A percentile compares a stretch with the other conserved stretches of the same genome.
Conservation (phyloP, 2,888 invertebrate species). For the Calameuta pallipes region DNA sequence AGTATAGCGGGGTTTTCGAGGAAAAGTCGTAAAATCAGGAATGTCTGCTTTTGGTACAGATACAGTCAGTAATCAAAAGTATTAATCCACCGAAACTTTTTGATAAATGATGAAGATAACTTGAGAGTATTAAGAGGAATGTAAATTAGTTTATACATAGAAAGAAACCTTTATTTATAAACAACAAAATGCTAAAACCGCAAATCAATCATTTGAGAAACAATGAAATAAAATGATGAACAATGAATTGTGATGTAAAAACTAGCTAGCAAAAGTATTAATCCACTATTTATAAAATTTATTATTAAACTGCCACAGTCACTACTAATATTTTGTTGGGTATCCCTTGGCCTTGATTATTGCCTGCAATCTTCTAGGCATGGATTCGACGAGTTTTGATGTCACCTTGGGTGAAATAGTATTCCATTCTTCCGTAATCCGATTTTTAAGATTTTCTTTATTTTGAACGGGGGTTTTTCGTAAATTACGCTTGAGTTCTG, state of each 20-base stretch:
- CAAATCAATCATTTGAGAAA: background rate
- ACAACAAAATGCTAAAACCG: too few species aligned
- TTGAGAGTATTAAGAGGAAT: background rate
- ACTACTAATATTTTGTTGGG: background rate
- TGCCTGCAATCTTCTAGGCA: background rate
- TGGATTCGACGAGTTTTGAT: background rate
- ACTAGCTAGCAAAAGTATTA: background rate
- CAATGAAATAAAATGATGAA: background rate
- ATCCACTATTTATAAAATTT: constrained; percentile 2
- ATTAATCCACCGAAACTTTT: too few species aligned
- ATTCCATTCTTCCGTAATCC: background rate
- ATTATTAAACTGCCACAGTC: background rate
- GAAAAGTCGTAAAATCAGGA: too few species aligned
- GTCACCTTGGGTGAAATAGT: background rate
- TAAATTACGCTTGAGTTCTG: background rate
- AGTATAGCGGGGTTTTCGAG: too few species aligned
- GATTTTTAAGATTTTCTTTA: background rate
- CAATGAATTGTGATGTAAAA: background rate
- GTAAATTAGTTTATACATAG: too few species aligned
- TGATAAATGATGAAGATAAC: too few species aligned
- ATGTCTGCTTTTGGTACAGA: too few species aligned
- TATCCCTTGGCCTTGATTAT: background rate
- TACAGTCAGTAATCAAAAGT: too few species aligned
- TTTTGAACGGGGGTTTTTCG: background rate
- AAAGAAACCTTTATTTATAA: too few species aligned